Conservation (phyloP, 2,113 vertebrate genomes). For the Archocentrus centrarchus region DNA sequence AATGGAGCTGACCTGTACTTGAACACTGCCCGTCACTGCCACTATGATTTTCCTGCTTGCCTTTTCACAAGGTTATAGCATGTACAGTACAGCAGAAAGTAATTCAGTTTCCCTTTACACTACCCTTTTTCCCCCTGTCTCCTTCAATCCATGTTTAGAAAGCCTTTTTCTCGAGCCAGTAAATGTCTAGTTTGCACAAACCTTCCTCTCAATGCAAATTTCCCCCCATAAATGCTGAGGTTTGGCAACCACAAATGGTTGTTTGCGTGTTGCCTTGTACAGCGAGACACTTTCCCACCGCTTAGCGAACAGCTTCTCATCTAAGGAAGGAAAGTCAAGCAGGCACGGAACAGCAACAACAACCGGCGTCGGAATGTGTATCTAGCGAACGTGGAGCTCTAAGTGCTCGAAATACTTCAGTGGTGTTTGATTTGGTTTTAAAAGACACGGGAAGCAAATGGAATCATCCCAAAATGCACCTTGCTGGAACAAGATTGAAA, state of each 20-base stretch:
- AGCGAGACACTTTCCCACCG: not conserved
- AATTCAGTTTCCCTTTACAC: conserved; percentile 44
- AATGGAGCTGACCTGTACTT: conserved; percentile 77
- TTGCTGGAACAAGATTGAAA: not conserved
- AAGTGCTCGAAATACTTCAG: not conserved
- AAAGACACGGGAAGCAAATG: not conserved
- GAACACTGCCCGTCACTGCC: conserved; percentile 62
- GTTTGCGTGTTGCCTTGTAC: conserved; percentile 28
- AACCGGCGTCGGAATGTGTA: not conserved
- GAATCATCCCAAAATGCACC: conserved; percentile 26
- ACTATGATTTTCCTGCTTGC: conserved; percentile 59
- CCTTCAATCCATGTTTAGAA: conserved; percentile 28
- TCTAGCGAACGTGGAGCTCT: not conserved
- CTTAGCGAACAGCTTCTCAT: conserved; percentile 5
- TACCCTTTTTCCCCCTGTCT: conserved; percentile 11
- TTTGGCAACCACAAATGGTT: conserved; percentile 15
- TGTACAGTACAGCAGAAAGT: conserved; percentile 56
- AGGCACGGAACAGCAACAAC: not conserved
- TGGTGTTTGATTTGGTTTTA: conserved; percentile 18
- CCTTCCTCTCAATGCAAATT: conserved; percentile 34
- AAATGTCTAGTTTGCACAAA: conserved; percentile 36
- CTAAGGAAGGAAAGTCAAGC: conserved; percentile 29
- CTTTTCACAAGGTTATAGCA: conserved; percentile 47
- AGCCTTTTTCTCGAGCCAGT: conserved; percentile 31
- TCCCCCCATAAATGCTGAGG: conserved; percentile 28